Evolutionary conservation across 2,113 vertebrate genomes (phyloP), one percentile per base, ranked within the genome.

Genomic region (Tupaia tana): DNA sequence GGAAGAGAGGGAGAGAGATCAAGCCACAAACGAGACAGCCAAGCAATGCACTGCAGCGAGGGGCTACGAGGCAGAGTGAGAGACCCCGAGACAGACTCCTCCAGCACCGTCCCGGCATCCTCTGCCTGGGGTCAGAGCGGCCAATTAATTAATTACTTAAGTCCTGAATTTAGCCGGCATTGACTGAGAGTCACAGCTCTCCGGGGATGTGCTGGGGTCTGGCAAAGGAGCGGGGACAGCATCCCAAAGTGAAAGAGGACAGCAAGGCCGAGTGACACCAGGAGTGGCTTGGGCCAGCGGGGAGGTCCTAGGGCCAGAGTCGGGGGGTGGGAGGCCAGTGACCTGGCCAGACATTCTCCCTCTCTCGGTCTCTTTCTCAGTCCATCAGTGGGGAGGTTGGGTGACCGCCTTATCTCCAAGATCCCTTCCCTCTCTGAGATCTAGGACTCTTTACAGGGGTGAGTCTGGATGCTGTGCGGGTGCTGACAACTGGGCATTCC

Each of bases 281-380:
- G 34, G 29, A 58, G 88, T 20, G 5, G 19, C 52, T 3, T 24
- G 27, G 87, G 59, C 31, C 56, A 1, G n/a, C 3, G 59, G 31
- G 34, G 27, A 8, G 4, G 15, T 19, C 27, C 54, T 67, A 34
- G 10, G 14, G 58, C 52, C 56, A 71, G 66, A 27, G 12, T 11
- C 19, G 29, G 27, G 27, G 27, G 81, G 24, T 54, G 31, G 24
- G 29, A 25, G 0, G 24, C 18, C 59, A 52, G 85, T 3, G 22
- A 69, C 52, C 73, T 56, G 56, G 43, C 34, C 15, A 12, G 70
- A 11, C 4, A 11, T 24, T 18, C 29, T 54, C 29, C 58, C 64
- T 94, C 63, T 85, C 25, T 66, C 70, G 91, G 34, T 61, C 75
- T 91, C 61, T 64, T 94, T 95, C 69, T 92, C 22, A 59, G 52